A percentile compares a stretch with the other conserved stretches of the same genome.
Evolutionary conservation across 2,888 invertebrate genomes (phyloP).

Genomic region (Gastracanthus pulcherrimus): DNA sequence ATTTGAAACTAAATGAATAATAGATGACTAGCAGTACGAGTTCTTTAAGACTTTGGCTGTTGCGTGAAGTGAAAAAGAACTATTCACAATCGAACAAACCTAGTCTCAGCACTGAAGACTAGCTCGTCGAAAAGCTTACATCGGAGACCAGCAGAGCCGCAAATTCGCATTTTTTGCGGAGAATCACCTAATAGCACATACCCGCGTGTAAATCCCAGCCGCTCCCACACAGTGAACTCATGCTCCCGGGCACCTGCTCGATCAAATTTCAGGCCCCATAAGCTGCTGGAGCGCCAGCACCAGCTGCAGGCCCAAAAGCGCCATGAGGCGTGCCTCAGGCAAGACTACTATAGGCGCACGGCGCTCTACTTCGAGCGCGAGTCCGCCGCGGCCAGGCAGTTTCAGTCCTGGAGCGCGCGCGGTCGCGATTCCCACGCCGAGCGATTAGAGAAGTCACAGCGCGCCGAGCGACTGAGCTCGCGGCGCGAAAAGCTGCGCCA

Average conservation of each 20-base stretch:
- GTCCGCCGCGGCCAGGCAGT: constrained; percentile 67
- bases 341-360: constrained; percentile 67
- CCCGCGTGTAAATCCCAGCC: too few relatives aligned
- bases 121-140: too few relatives aligned
- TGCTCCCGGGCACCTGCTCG: background rate
- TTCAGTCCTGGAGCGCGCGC: constrained; percentile 69
- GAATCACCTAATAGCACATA: too few relatives aligned
- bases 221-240: too few relatives aligned
- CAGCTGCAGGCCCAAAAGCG: constrained; percentile 72
- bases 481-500: constrained; percentile 66
- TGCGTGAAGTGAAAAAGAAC: too few relatives aligned
- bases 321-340: constrained; percentile 67
- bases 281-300: constrained; percentile 70
- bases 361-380: constrained; percentile 72
- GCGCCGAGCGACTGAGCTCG: constrained; percentile 63
- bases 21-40: too few relatives aligned
- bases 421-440: constrained; percentile 58
- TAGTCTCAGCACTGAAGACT: too few relatives aligned
- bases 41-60: too few relatives aligned
- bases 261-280: constrained; percentile 62
- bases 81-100: too few relatives aligned
- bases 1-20: too few relatives aligned
- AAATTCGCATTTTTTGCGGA: too few relatives aligned
- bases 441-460: constrained; percentile 61
- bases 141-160: too few relatives aligned